Conservation (phyloP, 2,113 vertebrate genomes). For the Anseranas semipalmata region DNA sequence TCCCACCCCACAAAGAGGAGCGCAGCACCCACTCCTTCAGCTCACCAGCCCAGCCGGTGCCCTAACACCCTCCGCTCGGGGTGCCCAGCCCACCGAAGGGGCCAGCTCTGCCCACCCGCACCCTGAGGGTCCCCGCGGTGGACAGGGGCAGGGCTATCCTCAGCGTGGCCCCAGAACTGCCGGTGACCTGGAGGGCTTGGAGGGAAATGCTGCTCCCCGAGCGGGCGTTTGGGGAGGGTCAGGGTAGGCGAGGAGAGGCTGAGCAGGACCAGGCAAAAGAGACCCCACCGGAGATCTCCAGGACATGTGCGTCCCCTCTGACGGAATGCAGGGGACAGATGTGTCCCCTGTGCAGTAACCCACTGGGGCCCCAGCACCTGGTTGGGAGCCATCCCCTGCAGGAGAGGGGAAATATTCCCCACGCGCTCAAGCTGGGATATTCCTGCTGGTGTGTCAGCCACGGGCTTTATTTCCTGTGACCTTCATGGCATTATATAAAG, state of each 20-base stretch:
- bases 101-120: background rate
- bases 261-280: background rate
- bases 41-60: background rate
- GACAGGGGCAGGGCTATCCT: background rate
- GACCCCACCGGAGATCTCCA: background rate
- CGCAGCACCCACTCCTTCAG: background rate
- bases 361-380: rapidly evolving
- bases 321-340: background rate
- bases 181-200: background rate
- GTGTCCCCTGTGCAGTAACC: background rate
- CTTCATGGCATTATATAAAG: background rate
- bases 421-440: rapidly evolving
- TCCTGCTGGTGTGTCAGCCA: background rate
- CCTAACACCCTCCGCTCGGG: background rate
- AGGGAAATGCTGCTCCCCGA: background rate
- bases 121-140: background rate
- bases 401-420: background rate
- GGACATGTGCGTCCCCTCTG: background rate
- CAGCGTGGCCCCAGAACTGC: background rate
- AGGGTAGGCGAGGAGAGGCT: background rate
- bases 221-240: background rate
- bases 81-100: background rate
- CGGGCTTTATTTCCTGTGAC: background rate
- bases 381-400: rapidly evolving
- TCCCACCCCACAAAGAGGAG: background rate